Percentiles rank a stretch among this genome's conserved stretches.
Conservation (phyloP, 2,113 vertebrate genomes). For the Tympanuchus pallidicinctus region DNA sequence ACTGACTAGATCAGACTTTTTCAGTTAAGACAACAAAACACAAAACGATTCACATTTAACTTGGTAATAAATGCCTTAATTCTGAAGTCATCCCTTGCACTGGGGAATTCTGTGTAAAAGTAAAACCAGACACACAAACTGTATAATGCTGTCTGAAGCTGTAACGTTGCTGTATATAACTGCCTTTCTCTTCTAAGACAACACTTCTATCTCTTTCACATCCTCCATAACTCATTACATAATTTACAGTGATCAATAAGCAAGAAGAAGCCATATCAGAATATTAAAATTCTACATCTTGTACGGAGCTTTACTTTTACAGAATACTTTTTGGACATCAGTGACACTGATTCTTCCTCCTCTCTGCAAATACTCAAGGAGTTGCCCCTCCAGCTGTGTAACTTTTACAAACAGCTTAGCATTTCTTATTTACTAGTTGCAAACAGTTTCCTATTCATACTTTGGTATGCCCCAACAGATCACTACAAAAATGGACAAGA, state of each 20-base stretch:
- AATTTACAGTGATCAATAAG: neutral
- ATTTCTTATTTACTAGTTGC: neutral
- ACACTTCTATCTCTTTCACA: neutral
- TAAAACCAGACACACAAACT: neutral
- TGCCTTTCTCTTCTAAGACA: neutral
- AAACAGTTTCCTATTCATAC: neutral
- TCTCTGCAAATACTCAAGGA: neutral
- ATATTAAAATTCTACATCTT: neutral
- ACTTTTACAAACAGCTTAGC: neutral
- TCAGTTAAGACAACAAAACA: neutral
- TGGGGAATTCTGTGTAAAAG: neutral
- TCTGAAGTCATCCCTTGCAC: neutral
- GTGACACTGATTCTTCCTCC: fast-evolving
- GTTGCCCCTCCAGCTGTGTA: neutral
- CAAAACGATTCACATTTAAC: neutral
- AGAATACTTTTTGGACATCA: neutral
- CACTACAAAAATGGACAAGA: neutral
- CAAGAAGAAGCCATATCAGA: neutral
- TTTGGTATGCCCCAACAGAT: neutral
- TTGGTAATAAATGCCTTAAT: neutral
- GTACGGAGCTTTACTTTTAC: neutral
- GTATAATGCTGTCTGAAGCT: neutral
- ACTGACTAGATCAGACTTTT: neutral
- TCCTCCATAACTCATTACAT: neutral
- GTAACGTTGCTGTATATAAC: neutral